A percentile compares a stretch with the other conserved stretches of the same genome.
phyloP scores from a whole-genome alignment of 2,113 vertebrate genomes.

The Geococcyx californianus region DNA sequence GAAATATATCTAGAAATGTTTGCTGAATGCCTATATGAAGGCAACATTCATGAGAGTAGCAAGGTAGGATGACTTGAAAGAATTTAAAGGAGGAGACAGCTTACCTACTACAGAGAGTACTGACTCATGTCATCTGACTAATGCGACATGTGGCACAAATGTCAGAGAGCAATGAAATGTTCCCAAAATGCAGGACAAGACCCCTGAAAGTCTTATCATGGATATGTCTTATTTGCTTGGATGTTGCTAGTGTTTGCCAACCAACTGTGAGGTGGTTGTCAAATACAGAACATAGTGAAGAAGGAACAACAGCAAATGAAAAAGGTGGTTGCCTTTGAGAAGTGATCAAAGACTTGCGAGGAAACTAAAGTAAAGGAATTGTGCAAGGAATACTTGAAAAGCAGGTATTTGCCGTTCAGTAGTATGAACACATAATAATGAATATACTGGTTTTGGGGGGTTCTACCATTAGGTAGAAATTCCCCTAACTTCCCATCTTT shows the following conservation, averaged over 20 bases:
- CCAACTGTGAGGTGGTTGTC: neutral
- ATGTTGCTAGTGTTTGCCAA: neutral
- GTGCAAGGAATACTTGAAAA: neutral
- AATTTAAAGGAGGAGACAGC: neutral
- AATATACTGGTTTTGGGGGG: rapidly evolving
- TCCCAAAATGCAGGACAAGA: neutral
- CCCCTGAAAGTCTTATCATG: neutral
- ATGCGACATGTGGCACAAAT: neutral
- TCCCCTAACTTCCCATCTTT: neutral
- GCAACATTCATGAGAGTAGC: neutral
- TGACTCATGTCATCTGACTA: neutral
- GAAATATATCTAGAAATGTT: neutral
- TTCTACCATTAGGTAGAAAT: neutral
- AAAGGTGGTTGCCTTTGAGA: neutral
- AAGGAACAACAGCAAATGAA: neutral
- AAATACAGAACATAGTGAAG: neutral
- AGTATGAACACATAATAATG: neutral
- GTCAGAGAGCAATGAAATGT: neutral
- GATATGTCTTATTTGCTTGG: neutral
- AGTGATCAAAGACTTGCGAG: neutral
- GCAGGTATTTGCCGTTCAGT: neutral
- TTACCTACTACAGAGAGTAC: neutral
- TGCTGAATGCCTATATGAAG: neutral
- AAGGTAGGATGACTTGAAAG: neutral
- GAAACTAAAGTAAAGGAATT: neutral